Conservation (phyloP, 2,113 vertebrate genomes). For the Falcunculus frontatus region DNA sequence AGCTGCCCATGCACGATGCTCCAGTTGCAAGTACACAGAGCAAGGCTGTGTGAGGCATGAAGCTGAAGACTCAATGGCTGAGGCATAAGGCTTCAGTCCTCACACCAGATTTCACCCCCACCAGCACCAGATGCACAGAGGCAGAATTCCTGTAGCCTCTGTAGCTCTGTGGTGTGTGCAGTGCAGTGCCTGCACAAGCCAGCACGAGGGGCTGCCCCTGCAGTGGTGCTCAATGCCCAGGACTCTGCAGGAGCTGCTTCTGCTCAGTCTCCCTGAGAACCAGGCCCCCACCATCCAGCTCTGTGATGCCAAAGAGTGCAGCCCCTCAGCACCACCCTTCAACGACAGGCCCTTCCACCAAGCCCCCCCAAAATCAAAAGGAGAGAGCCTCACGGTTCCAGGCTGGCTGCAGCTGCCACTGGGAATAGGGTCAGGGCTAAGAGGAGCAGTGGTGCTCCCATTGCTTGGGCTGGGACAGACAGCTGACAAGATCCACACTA, state of each 20-base stretch:
- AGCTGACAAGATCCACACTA: neutral
- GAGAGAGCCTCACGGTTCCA: conserved; percentile 31
- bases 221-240: accelerated
- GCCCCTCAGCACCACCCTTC: neutral
- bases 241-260: neutral
- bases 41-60: neutral
- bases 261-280: neutral
- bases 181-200: neutral
- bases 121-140: neutral
- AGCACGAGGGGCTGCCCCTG: neutral
- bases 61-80: neutral
- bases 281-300: neutral
- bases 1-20: neutral
- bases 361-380: neutral
- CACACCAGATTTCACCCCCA: neutral
- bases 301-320: neutral
- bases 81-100: neutral
- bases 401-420: neutral
- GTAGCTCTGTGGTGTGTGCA: neutral
- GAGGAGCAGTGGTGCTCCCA: conserved; percentile 15
- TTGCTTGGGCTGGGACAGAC: neutral
- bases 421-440: conserved; percentile 14
- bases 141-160: neutral
- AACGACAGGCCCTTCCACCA: neutral
- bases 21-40: neutral